Percentiles rank a stretch among this genome's conserved stretches.
Conservation (phyloP, 2,888 invertebrate genomes). For the Bibio marci region DNA sequence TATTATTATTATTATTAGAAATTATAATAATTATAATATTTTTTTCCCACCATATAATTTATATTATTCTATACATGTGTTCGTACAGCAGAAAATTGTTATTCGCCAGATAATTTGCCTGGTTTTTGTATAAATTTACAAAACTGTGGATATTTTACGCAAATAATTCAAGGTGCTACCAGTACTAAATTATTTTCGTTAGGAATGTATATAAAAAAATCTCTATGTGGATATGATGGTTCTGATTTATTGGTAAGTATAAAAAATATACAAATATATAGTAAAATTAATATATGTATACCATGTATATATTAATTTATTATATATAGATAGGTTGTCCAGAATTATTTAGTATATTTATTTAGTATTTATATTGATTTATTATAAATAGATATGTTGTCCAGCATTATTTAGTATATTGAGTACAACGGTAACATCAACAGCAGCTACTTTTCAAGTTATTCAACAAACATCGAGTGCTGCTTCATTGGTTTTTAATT, state of each 20-base stretch:
- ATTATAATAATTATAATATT: too few relatives aligned
- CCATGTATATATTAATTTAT: too few relatives aligned
- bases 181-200: conserved; percentile 21
- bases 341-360: neutral
- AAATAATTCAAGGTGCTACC: conserved; percentile 15
- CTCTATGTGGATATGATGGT: conserved; percentile 52
- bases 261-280: too few relatives aligned
- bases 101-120: conserved; percentile 29
- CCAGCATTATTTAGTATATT: conserved; percentile 3
- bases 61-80: too few relatives aligned
- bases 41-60: too few relatives aligned
- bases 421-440: neutral
- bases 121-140: conserved; percentile 39
- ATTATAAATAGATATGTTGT: conserved; percentile 13
- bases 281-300: neutral
- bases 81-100: conserved; percentile 29
- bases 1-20: too few relatives aligned
- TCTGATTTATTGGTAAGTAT: conserved; percentile 40
- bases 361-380: too few relatives aligned
- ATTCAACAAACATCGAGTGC: neutral
- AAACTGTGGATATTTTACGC: conserved; percentile 33
- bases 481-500: neutral
- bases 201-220: conserved; percentile 35
- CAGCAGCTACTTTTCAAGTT: neutral
- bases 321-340: conserved; percentile 13